Conservation (phyloP, 2,888 invertebrate genomes). For the Phania funesta region DNA sequence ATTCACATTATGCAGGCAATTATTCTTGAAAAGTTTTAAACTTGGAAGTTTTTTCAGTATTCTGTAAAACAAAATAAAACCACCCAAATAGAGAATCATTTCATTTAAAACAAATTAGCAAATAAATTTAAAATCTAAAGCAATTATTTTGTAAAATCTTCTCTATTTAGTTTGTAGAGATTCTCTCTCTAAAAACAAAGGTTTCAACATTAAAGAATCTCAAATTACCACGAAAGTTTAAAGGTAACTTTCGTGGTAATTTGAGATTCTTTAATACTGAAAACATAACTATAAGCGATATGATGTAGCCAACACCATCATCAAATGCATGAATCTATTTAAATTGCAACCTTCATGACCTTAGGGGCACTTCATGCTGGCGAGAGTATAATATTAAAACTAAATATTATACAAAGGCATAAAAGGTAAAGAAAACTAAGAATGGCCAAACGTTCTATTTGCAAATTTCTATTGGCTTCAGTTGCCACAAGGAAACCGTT, state of each 20-base stretch:
- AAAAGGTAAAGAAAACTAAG: slow-evolving; percentile 20
- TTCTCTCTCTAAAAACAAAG: too few species aligned
- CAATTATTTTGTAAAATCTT: too few species aligned
- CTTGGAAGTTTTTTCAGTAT: too few species aligned
- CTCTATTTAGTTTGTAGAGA: too few species aligned
- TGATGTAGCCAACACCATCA: slow-evolving; percentile 48
- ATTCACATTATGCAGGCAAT: too few species aligned
- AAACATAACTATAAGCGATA: neutral
- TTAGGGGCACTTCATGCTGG: slow-evolving; percentile 73
- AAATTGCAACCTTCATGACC: slow-evolving; percentile 77
- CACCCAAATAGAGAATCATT: too few species aligned
- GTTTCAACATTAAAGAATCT: neutral
- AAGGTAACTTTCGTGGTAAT: too few species aligned
- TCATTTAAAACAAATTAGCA: too few species aligned
- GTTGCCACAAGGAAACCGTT: slow-evolving; percentile 10
- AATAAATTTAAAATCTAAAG: too few species aligned
- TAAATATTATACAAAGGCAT: slow-evolving; percentile 48
- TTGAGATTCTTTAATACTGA: neutral
- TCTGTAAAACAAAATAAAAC: too few species aligned
- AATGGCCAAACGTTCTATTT: slow-evolving; percentile 12
- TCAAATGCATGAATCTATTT: slow-evolving; percentile 77
- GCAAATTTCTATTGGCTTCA: slow-evolving; percentile 28
- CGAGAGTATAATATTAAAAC: slow-evolving; percentile 61
- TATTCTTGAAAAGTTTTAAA: too few species aligned
- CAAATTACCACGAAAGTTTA: too few species aligned